Conservation (phyloP, 37 sponge, comb jelly and placozoan genomes). For the Hexactinellida sp. region DNA sequence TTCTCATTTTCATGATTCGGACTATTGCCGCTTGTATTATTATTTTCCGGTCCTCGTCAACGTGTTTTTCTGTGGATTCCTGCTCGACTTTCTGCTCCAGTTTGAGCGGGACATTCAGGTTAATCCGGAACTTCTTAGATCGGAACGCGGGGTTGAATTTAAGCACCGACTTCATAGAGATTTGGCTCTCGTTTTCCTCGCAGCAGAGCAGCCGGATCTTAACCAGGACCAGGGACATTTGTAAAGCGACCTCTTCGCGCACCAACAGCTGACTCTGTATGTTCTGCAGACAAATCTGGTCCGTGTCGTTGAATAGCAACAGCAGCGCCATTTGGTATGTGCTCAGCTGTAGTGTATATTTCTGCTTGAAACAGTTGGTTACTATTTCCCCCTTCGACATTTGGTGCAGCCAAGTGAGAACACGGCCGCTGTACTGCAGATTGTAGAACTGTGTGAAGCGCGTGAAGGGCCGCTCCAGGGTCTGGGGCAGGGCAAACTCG, state of each 20-base stretch:
- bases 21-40: conserved; percentile 95
- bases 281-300: not conserved
- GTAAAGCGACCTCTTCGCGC: not conserved
- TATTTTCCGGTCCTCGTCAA: conserved; percentile 94
- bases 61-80: conserved; percentile 83
- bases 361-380: conserved; percentile 69
- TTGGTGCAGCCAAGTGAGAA: conserved; percentile 84
- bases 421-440: conserved; percentile 85
- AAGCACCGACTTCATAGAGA: not conserved
- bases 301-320: conserved; percentile 61
- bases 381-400: conserved; percentile 84
- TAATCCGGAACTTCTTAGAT: conserved; percentile 87
- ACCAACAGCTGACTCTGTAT: not conserved
- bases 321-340: conserved; percentile 91
- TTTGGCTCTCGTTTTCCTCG: not conserved
- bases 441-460: conserved; percentile 78
- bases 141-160: not conserved
- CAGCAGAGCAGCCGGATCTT: not conserved
- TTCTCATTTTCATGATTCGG: conserved; percentile 94
- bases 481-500: conserved; percentile 52
- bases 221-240: not conserved
- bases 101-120: conserved; percentile 88
- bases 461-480: conserved; percentile 53
- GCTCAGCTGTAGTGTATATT: conserved; percentile 81
- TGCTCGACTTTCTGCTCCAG: conserved; percentile 78